A percentile compares a stretch with the other conserved stretches of the same genome.
Conservation (phyloP, 2,888 invertebrate species). For the Eristalis pertinax region DNA sequence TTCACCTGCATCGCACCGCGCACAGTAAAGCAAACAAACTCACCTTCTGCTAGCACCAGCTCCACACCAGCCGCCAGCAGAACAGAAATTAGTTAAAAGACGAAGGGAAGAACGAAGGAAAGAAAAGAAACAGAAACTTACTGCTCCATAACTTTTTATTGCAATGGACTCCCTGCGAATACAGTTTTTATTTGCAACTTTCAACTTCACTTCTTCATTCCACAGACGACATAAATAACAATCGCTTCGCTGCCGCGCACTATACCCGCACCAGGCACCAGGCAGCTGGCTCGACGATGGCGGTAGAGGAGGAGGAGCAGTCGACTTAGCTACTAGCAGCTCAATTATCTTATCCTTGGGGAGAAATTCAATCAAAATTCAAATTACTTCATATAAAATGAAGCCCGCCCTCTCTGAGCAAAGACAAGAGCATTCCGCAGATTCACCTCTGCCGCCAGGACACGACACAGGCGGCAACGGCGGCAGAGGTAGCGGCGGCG, state of each 20-base stretch:
- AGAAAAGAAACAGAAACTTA: constrained; percentile 41
- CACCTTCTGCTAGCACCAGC: constrained; percentile 8
- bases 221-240: constrained; percentile 54
- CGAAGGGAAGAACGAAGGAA: background rate
- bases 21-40: constrained; percentile 44
- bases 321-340: constrained; percentile 35
- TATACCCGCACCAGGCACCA: background rate
- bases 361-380: constrained; percentile 72
- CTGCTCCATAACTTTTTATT: constrained; percentile 59
- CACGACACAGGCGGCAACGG: background rate
- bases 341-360: constrained; percentile 70
- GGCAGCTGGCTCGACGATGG: no score
- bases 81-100: constrained; percentile 36
- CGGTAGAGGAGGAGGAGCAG: constrained; percentile 6
- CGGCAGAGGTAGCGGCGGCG: no score
- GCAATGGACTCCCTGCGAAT: constrained; percentile 35
- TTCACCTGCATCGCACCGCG: constrained; percentile 42
- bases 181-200: constrained; percentile 55
- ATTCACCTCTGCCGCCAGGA: background rate
- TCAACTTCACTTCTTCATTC: constrained; percentile 49
- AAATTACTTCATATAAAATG: constrained; percentile 71
- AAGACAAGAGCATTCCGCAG: background rate
- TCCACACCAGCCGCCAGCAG: background rate
- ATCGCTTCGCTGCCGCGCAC: constrained; percentile 16
- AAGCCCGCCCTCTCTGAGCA: constrained; percentile 13